Base-by-base conservation (phyloP, 2,797 vertebrate species). In the Tamandua tetradactyla region DNA sequence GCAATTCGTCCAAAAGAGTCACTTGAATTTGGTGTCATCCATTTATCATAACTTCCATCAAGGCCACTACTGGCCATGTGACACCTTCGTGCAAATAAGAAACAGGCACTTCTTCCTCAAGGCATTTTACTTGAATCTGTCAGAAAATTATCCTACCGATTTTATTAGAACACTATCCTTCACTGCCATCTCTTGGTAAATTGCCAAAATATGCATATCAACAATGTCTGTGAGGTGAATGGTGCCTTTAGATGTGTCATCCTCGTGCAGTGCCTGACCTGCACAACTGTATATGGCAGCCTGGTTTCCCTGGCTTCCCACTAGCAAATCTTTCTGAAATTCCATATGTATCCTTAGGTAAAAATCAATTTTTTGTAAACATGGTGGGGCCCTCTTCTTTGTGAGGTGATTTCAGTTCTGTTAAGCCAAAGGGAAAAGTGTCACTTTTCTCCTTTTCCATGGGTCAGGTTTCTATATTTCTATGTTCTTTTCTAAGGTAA, bases 11-110 rank as follows among this genome's bases (percentile, higher is more conserved):
- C 66, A 35, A 32, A 89, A 52, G 68, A 91, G 75, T 74, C 35
- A 55, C 42, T 71, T 12, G 17, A 74, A 62, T 61, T 69, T 15
- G 59, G 72, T 84, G 68, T 72, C 49, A 49, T 6, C 18, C 11
- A 66, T 14, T 27, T 79, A 79, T 76, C 57, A 32, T 55, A 25
- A 59, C 55, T 86, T 96, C 44, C 11, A 23, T 71, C 47, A 83
- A 72, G 2, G 18, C 49, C 61, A 20, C 20, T 23, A 49, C 47
- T 25, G 35, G 44, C 7, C 4, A 6, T 7, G 14, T 22, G 85
- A 79, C 94, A 37, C 49, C 25, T 96, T 59, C 25, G 30, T 78
- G 32, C 71, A 83, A n/a, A 52, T 78, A 64, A 44, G 74, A 91
- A 90, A 83, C 47, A 76, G 78, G 20, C 11, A 15, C 4, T 23